phyloP scores from a whole-genome alignment of 1,140 invertebrate genomes.

The Holcopasites calliopsidis region DNA sequence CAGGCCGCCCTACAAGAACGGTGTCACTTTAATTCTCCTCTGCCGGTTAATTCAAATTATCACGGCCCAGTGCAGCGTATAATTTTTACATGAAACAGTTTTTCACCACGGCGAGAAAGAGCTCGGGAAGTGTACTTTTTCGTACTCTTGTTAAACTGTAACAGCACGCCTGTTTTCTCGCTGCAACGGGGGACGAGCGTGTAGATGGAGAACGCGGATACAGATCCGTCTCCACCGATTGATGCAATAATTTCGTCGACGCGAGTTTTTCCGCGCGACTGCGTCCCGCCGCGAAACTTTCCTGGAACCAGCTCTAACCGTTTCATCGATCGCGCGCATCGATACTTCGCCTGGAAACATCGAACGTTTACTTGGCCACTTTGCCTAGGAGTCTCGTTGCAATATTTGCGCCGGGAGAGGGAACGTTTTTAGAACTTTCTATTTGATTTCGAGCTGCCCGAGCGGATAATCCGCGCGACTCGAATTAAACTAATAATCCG shows the following conservation, averaged over 20 bases:
- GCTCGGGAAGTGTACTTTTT: not conserved
- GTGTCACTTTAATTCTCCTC: not conserved
- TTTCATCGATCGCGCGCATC: not conserved
- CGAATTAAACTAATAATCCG: constrained; percentile 37
- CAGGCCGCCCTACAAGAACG: too few species aligned
- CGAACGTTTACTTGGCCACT: not conserved
- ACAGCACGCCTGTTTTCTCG: not conserved
- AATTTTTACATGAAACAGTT: not conserved
- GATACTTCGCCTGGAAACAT: not conserved
- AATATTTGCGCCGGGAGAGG: not conserved
- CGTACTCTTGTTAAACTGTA: not conserved
- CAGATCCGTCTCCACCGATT: not conserved
- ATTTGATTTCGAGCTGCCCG: not conserved
- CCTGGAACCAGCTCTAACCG: too few species aligned
- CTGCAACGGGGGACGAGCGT: not conserved
- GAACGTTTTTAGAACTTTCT: not conserved
- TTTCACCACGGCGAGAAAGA: too few species aligned
- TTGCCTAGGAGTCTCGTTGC: not conserved
- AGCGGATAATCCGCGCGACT: not conserved
- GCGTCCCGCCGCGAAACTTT: not conserved
- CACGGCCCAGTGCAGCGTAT: not conserved
- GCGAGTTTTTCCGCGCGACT: not conserved
- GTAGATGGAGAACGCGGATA: not conserved
- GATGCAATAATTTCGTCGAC: not conserved
- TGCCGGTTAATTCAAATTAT: not conserved